Base-by-base conservation (phyloP, 92 coral and sea anemone genomes). In the Scolanthus callimorphus region DNA sequence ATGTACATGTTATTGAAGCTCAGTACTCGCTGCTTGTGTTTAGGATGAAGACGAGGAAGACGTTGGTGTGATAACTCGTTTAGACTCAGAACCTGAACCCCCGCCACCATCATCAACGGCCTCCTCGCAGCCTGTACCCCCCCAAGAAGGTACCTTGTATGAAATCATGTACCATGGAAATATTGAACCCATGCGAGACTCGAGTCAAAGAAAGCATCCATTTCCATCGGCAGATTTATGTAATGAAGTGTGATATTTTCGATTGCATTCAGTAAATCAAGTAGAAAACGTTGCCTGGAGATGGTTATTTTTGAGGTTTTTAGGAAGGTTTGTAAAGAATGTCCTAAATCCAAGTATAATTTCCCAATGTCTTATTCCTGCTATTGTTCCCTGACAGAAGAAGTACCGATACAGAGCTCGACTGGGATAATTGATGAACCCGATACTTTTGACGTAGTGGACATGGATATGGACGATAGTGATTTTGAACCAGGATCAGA, bases 401-500 rank as follows among this genome's bases (percentile, higher is more conserved):
- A 49, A n/a, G 65, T 28, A 29, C 68, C 34, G 12, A 62, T 55
- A 15, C 20, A 49, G 21, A 62, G 68, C 28, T 62, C 68, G 12
- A 62, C 44, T 2, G 57, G 28, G 17, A 51, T 49, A 25, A 62
- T 60, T 8, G 63, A 67, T 23, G 20, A 29, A 29, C 41, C 34
- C 11, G 62, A 52, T 4, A 71, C 49, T 41, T 51, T 67, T 11
- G 84, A 77, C 25, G 78, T 51, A 10, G 39, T 67, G 17, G 95
- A 86, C 60, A 71, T 86, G 79, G 95, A 82, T 37, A 55, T 86
- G 27, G 95, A 86, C 17, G 95, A 86, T 55, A 86, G 95, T 37
- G 95, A 86, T 65, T 82, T 82, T 67, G 95, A 86, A 60, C 89
- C 89, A 17, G 80, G 82, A 19, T 74, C 95, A 44, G 95, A 86